Conservation (phyloP, 2,888 invertebrate species). For the Phymatocera aterrima region DNA sequence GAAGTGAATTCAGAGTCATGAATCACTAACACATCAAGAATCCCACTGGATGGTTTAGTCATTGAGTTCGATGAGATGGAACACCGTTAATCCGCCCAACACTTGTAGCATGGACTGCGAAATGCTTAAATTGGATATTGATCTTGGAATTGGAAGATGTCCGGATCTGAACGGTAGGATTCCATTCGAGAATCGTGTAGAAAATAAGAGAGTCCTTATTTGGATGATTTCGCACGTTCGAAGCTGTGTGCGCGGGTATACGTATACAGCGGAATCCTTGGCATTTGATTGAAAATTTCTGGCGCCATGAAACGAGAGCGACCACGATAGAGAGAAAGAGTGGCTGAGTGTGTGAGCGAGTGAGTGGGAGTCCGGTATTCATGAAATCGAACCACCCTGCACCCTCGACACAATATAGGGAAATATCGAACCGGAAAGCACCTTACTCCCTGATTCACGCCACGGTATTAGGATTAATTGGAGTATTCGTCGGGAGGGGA, state of each 20-base stretch:
- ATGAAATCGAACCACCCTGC: neutral
- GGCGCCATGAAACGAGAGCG: constrained; percentile 65
- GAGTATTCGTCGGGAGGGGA: too few relatives aligned
- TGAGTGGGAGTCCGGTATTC: constrained; percentile 28
- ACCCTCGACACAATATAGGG: neutral
- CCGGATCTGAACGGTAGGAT: too few relatives aligned
- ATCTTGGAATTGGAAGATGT: too few relatives aligned
- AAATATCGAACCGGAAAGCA: constrained; percentile 16
- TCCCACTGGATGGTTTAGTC: neutral
- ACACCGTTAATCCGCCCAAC: too few relatives aligned
- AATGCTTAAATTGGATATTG: too few relatives aligned
- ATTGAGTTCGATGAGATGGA: too few relatives aligned
- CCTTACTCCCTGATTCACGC: constrained; percentile 12
- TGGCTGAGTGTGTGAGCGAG: constrained; percentile 43
- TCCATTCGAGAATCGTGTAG: neutral
- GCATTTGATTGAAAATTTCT: constrained; percentile 75
- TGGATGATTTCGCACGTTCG: constrained; percentile 55
- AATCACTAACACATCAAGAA: neutral
- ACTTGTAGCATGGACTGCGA: too few relatives aligned
- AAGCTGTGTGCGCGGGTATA: constrained; percentile 38
- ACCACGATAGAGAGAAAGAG: constrained; percentile 45
- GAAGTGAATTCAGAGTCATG: neutral
- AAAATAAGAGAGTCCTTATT: constrained; percentile 48
- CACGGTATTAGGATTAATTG: neutral
- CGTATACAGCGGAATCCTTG: constrained; percentile 63